Percentiles rank a stretch among this genome's conserved stretches.
These are phyloP conservation scores for Dicerorhinus sumatrensis DNA, from an alignment of 2,113 vertebrate genomes.

Conservation along the genomic window DNA sequence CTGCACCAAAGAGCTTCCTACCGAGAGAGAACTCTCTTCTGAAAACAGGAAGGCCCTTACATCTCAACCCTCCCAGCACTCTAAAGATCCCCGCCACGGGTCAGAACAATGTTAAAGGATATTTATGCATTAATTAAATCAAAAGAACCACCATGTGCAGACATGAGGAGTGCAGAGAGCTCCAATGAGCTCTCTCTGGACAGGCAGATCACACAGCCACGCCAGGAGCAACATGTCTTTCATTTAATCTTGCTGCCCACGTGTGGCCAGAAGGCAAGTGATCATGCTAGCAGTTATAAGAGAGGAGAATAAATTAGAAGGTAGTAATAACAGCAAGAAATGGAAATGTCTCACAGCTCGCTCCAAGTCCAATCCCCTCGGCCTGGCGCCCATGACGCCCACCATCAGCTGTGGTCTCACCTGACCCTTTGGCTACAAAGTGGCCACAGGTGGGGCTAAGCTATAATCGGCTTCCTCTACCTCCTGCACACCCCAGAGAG, in stretches of 20 bases:
- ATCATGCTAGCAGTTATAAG: rapidly evolving
- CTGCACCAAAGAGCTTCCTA: no score
- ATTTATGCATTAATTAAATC: rapidly evolving
- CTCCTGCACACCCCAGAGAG: rapidly evolving
- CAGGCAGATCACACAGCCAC: rapidly evolving
- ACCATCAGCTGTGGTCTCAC: rapidly evolving
- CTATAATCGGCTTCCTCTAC: rapidly evolving
- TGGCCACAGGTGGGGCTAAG: rapidly evolving
- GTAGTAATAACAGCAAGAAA: no score
- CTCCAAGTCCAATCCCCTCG: not conserved
- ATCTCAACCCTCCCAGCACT: rapidly evolving
- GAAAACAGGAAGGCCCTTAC: not conserved
- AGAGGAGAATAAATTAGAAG: not conserved
- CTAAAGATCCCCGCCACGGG: rapidly evolving
- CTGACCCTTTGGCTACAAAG: not conserved
- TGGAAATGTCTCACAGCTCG: rapidly evolving
- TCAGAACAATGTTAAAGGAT: rapidly evolving
- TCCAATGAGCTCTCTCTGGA: rapidly evolving
- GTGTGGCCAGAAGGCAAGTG: not conserved
- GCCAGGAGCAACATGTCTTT: rapidly evolving
- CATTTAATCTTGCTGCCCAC: rapidly evolving
- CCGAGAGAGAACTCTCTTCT: rapidly evolving
- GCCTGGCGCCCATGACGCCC: rapidly evolving
- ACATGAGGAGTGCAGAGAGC: not conserved
- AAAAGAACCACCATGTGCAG: not conserved